These are phyloP conservation scores for Bergia sp. DNA, from an alignment of 92 coral and sea anemone species.

Conservation along the genomic window DNA sequence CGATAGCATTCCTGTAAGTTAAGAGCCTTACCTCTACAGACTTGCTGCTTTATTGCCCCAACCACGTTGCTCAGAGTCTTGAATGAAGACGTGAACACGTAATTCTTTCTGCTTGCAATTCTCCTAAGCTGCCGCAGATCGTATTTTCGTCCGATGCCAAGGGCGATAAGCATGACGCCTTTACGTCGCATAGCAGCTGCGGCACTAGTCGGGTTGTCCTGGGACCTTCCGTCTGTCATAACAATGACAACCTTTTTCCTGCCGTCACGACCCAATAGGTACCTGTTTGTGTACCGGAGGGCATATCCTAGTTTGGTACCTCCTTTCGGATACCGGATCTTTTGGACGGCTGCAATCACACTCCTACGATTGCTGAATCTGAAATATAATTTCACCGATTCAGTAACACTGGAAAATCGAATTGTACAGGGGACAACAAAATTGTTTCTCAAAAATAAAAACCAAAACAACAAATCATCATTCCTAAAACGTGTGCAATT, in stretches of 20 bases:
- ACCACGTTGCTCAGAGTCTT: conserved; percentile 23
- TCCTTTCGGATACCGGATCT: conserved; percentile 59
- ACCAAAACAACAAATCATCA: too few relatives aligned
- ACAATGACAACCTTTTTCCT: conserved; percentile 52
- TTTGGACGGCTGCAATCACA: conserved; percentile 57
- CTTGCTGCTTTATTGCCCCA: not conserved
- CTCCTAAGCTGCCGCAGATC: conserved; percentile 27
- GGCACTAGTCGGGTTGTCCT: conserved; percentile 49
- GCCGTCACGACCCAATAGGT: conserved; percentile 43
- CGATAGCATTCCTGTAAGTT: not conserved
- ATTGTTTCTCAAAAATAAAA: too few relatives aligned
- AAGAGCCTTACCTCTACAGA: conserved; percentile 24
- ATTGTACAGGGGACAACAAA: too few relatives aligned
- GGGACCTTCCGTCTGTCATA: conserved; percentile 65
- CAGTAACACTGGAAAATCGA: too few relatives aligned
- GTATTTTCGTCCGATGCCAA: conserved; percentile 51
- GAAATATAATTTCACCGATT: not conserved
- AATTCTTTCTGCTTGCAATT: conserved; percentile 30
- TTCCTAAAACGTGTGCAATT: too few relatives aligned
- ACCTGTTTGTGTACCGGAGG: conserved; percentile 44
- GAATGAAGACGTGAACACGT: conserved; percentile 47
- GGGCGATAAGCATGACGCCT: conserved; percentile 44
- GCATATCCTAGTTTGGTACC: conserved; percentile 57
- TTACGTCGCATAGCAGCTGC: conserved; percentile 49
- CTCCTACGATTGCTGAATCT: conserved; percentile 41